Evolutionary conservation across 2,797 vertebrate species (phyloP), one percentile per base, ranked within the genome.

Genomic region (Siniperca obscura): DNA sequence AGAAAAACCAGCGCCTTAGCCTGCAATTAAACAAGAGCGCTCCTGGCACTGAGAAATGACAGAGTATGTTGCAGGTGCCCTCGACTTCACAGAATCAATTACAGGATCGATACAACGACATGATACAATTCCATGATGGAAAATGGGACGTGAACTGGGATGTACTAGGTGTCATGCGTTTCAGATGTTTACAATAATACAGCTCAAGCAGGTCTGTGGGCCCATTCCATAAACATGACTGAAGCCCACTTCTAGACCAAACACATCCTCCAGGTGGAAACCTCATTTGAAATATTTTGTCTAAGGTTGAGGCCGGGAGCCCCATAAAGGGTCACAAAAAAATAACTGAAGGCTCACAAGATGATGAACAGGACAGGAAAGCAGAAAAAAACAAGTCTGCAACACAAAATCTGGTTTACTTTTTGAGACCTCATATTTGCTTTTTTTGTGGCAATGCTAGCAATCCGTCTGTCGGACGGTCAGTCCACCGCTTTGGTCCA

Each of bases 11-110:
- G 91, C 78, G 77, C 90, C 89, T 94, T 93, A 90, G 88, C 87
- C 92, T 86, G 90, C 93, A 95, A 94, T 94, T 95, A 94, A 94
- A 95, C 92, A 92, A 90, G 90, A 88, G 86, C 81, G 80, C 89
- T 91, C 57, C 82, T 74, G 80, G 93, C 86, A 89, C 83, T 81
- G 83, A 92, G 87, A 88, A 90, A 93, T 93, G 91, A 92, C 87
- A 73, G 81, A 87, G 86, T 83, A 62, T 74, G 85, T 88, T 87
- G 85, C 92, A 90, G 91, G 92, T 93, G 90, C 91, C 91, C 89
- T 90, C 80, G 34, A 92, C 92, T 91, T 90, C 90, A 90, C 88
- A 86, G 50, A 90, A 93, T 93, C 93, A 94, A 94, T 95, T 90
- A 90, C 86, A 68, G 75, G 86, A 94, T 95, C 93, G 50, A 93